A percentile compares a stretch with the other conserved stretches of the same genome.
phyloP scores from a whole-genome alignment of 2,888 invertebrate genomes.

The Sinopyrophorus schimmeli region DNA sequence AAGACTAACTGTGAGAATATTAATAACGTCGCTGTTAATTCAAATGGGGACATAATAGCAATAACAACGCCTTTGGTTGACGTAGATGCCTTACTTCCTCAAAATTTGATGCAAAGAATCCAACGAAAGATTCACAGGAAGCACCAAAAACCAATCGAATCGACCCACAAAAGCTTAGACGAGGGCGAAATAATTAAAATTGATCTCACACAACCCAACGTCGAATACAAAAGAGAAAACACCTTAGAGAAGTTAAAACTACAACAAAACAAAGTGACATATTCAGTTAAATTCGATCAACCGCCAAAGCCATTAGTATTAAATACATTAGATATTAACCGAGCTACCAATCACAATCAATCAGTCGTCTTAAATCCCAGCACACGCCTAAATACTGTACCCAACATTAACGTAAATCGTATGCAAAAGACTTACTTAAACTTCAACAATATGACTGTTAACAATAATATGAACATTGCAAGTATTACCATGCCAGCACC shows the following conservation, averaged over 20 bases:
- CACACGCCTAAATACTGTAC: conserved; percentile 34
- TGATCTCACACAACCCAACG: conserved; percentile 35
- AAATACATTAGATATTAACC: background rate
- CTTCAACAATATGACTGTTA: conserved; percentile 8
- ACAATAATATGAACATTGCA: background rate
- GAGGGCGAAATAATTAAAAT: conserved; percentile 43
- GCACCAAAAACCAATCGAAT: conserved; percentile 8
- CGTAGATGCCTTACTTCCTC: conserved; percentile 44
- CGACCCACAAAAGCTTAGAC: background rate
- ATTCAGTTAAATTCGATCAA: conserved; percentile 40
- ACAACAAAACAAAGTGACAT: conserved; percentile 39
- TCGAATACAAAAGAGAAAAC: conserved; percentile 11
- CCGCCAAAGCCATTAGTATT: conserved; percentile 12
- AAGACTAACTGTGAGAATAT: conserved; percentile 41
- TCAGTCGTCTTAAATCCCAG: conserved; percentile 43
- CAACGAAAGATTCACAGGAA: conserved; percentile 21
- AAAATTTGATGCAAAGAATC: conserved; percentile 28
- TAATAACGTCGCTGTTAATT: conserved; percentile 49
- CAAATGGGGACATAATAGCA: conserved; percentile 50
- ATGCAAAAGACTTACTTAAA: conserved; percentile 1
- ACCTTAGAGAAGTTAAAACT: conserved; percentile 24
- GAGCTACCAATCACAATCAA: conserved; percentile 33
- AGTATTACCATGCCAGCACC: conserved; percentile 5
- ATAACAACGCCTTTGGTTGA: conserved; percentile 47
- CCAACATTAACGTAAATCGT: background rate